Percentiles rank a stretch among this genome's conserved stretches.
These are phyloP conservation scores for Hypena proboscidalis DNA, from an alignment of 2,888 invertebrate genomes.

Conservation along the genomic window DNA sequence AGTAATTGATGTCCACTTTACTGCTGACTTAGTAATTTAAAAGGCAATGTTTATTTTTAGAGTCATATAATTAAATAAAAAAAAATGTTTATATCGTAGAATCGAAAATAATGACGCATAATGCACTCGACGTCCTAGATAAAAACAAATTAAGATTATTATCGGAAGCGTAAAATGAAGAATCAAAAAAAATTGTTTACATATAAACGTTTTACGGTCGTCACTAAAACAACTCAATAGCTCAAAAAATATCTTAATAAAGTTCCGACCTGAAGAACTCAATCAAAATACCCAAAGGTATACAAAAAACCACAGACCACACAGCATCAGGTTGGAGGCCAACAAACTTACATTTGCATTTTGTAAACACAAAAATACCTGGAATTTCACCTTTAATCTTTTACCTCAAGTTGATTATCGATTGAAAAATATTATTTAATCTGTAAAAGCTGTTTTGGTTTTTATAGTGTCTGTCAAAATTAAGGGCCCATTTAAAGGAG, in stretches of 20 bases:
- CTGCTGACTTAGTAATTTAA: too few relatives aligned
- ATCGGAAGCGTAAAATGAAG: too few relatives aligned
- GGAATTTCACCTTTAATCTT: conserved; percentile 7
- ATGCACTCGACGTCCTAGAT: too few relatives aligned
- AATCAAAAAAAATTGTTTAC: conserved; percentile 28
- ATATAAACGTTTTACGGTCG: conserved; percentile 14
- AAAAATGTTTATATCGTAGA: too few relatives aligned
- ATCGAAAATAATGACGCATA: too few relatives aligned
- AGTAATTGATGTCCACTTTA: too few relatives aligned
- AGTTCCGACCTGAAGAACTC: conserved; percentile 24
- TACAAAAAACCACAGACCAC: conserved; percentile 45
- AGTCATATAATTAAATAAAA: too few relatives aligned
- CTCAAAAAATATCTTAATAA: conserved; percentile 42
- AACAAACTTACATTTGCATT: conserved; percentile 11
- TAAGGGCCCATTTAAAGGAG: conserved; percentile 56
- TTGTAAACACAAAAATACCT: neutral
- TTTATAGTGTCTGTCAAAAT: conserved; percentile 54
- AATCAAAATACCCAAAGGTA: conserved; percentile 33
- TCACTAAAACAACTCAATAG: conserved; percentile 25
- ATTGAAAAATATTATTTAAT: neutral
- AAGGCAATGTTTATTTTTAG: too few relatives aligned
- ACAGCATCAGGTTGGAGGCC: conserved; percentile 30
- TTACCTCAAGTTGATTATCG: conserved; percentile 1
- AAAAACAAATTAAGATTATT: too few relatives aligned
- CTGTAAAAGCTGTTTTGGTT: conserved; percentile 3